Conservation (phyloP, 1,140 invertebrate species). For the Druon quercuslanigerum region DNA sequence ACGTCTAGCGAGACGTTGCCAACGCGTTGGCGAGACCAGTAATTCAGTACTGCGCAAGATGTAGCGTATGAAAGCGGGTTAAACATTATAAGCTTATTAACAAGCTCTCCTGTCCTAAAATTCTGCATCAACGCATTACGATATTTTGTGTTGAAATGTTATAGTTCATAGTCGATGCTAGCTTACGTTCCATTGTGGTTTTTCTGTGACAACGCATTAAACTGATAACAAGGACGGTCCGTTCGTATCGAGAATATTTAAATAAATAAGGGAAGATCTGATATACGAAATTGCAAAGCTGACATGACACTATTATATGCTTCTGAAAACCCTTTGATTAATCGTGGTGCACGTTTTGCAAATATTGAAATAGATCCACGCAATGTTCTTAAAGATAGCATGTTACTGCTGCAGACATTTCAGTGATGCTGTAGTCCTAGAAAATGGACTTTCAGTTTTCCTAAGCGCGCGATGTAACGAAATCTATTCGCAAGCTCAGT, state of each 20-base stretch:
- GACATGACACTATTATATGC: conserved; percentile 61
- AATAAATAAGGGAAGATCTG: conserved; percentile 64
- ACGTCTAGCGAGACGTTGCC: no score
- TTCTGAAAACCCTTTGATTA: conserved; percentile 44
- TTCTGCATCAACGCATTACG: no score
- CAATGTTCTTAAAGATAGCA: conserved; percentile 67
- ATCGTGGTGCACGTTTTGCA: conserved; percentile 57
- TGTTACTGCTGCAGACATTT: background rate
- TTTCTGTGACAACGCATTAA: background rate
- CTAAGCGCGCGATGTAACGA: background rate
- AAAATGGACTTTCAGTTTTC: background rate
- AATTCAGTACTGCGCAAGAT: no score
- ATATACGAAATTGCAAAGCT: conserved; percentile 55
- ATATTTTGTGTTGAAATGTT: no score
- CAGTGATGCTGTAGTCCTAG: background rate
- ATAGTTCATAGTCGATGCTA: background rate
- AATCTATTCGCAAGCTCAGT: background rate
- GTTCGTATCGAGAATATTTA: conserved; percentile 40
- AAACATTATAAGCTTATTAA: no score
- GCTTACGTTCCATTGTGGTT: conserved; percentile 17
- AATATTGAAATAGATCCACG: conserved; percentile 67
- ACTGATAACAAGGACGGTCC: conserved; percentile 14
- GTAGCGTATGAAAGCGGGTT: no score
- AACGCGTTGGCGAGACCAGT: no score
- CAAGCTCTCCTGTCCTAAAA: no score